Evolutionary conservation across 2,888 invertebrate species (phyloP).

Genomic region (Pristionchus entomophagus): DNA sequence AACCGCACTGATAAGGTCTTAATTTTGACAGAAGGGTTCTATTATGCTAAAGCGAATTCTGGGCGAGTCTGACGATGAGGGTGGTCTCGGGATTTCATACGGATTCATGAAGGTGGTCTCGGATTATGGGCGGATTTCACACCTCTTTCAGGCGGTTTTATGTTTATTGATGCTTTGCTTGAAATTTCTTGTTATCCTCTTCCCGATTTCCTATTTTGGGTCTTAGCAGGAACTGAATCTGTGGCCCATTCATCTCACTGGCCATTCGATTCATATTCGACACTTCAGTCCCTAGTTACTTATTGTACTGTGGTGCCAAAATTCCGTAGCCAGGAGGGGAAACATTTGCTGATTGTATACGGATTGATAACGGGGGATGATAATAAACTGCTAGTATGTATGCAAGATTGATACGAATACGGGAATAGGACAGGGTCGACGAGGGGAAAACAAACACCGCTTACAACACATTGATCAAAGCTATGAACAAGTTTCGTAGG

Average conservation of each 20-base stretch:
- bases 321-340: neutral
- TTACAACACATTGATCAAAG: neutral
- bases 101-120: no score
- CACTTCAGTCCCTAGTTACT: neutral
- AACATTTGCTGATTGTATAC: neutral
- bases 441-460: neutral
- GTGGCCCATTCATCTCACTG: no score
- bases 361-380: slow-evolving; percentile 13
- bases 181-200: no score
- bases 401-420: neutral
- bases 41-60: slow-evolving; percentile 5
- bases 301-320: neutral
- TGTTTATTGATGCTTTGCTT: no score
- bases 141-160: neutral
- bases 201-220: no score
- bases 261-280: no score
- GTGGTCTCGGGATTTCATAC: neutral
- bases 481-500: no score
- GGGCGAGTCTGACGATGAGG: neutral
- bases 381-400: neutral
- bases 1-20: slow-evolving; percentile 20
- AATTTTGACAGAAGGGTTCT: neutral
- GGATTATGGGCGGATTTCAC: neutral
- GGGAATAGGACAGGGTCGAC: neutral
- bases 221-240: no score